Evolutionary conservation across 2,113 vertebrate genomes (phyloP).

Genomic region (Carettochelys insculpta): DNA sequence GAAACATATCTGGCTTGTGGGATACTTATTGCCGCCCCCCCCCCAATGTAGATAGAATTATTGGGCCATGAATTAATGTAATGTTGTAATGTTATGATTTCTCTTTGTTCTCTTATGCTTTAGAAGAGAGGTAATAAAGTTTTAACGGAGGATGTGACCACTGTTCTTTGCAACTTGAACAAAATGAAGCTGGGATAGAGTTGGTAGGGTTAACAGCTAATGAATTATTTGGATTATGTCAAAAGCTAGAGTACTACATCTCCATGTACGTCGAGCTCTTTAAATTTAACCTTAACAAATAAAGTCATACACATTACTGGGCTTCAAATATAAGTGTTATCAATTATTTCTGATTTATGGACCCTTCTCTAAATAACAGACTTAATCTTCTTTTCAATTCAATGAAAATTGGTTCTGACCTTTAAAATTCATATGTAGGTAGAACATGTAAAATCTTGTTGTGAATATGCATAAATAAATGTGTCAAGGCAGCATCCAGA

Average conservation of each 20-base stretch:
- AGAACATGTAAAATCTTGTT: not conserved
- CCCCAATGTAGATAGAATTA: not conserved
- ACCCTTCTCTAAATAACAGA: not conserved
- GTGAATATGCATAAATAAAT: not conserved
- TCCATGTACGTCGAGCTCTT: not conserved
- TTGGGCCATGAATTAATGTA: not conserved
- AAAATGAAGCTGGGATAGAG: not conserved
- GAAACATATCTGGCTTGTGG: no score
- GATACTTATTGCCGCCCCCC: no score
- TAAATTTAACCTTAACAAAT: not conserved
- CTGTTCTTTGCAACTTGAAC: not conserved
- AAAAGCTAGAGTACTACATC: not conserved
- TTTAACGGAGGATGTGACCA: not conserved
- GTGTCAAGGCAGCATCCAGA: not conserved
- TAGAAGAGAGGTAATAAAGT: not conserved
- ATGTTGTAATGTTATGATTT: not conserved
- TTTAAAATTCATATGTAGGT: not conserved
- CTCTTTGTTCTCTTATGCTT: not conserved
- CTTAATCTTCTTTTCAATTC: not conserved
- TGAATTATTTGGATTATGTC: not conserved
- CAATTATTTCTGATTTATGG: not conserved
- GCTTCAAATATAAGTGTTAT: not conserved
- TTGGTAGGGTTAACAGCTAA: not conserved
- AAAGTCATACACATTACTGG: not conserved
- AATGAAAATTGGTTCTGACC: not conserved